phyloP scores from a whole-genome alignment of 2,797 vertebrate species.

The Cuniculus paca region DNA sequence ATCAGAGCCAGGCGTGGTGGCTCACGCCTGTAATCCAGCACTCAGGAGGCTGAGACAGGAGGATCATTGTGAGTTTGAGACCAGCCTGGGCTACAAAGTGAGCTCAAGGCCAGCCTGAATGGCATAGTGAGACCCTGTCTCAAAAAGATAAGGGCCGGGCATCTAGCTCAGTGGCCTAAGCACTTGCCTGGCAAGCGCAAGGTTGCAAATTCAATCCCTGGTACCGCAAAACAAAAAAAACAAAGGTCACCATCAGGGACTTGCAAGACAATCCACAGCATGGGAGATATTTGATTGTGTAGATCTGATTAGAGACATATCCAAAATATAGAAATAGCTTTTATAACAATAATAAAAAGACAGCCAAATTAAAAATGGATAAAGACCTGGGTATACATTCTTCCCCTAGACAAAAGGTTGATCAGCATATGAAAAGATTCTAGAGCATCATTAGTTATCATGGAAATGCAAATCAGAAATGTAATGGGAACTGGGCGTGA shows the following conservation, averaged over 20 bases:
- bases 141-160: too few relatives aligned
- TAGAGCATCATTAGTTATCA: neutral
- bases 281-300: neutral
- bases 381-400: neutral
- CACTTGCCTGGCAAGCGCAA: too few relatives aligned
- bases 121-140: too few relatives aligned
- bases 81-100: too few relatives aligned
- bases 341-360: neutral
- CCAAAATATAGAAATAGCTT: neutral
- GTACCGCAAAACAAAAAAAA: too few relatives aligned
- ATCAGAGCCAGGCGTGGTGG: too few relatives aligned
- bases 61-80: too few relatives aligned
- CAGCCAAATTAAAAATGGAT: neutral
- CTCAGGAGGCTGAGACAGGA: too few relatives aligned
- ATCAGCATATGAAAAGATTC: neutral
- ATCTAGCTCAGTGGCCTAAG: too few relatives aligned
- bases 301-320: neutral
- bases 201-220: too few relatives aligned
- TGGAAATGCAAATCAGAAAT: neutral
- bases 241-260: neutral
- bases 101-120: too few relatives aligned
- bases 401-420: neutral
- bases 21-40: too few relatives aligned
- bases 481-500: neutral
- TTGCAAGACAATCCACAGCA: neutral